Conservation (phyloP, 2,888 invertebrate genomes). For the Andrena minutula region DNA sequence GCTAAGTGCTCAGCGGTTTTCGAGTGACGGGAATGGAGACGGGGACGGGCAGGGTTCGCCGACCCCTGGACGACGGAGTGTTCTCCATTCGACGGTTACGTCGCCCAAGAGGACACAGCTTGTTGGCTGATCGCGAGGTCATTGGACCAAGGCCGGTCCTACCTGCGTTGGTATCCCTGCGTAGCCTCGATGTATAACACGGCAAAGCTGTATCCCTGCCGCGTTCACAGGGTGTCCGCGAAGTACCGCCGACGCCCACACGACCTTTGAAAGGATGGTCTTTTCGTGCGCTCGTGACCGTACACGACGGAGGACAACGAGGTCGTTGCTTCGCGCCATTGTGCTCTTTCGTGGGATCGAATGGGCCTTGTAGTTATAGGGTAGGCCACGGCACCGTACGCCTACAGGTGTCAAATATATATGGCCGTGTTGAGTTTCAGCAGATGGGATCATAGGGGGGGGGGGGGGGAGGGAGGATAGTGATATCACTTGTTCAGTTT, state of each 20-base stretch:
- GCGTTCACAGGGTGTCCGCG: constrained; percentile 36
- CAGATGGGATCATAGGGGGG: constrained; percentile 21
- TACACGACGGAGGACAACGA: constrained; percentile 57
- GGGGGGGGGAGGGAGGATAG: constrained; percentile 13
- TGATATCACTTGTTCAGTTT: neutral
- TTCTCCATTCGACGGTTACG: constrained; percentile 48
- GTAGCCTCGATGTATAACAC: constrained; percentile 40
- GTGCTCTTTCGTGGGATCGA: constrained; percentile 62
- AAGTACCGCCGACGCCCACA: constrained; percentile 67
- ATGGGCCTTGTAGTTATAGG: constrained; percentile 49
- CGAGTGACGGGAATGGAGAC: constrained; percentile 45
- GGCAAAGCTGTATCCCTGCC: constrained; percentile 45
- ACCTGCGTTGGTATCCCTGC: constrained; percentile 68
- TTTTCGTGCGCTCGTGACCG: constrained; percentile 58
- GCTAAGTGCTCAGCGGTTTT: constrained; percentile 41
- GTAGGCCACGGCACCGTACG: constrained; percentile 41
- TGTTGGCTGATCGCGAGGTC: constrained; percentile 74
- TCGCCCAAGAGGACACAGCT: constrained; percentile 20
- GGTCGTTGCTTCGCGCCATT: constrained; percentile 62
- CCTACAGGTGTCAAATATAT: constrained; percentile 61
- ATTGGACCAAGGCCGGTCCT: constrained; percentile 81
- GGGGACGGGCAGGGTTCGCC: constrained; percentile 37
- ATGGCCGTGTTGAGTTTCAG: constrained; percentile 25
- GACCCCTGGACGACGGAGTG: constrained; percentile 30
- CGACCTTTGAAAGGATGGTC: constrained; percentile 70